Evolutionary conservation across 2,797 vertebrate genomes (phyloP).

Genomic region (Neoniphon sammara): DNA sequence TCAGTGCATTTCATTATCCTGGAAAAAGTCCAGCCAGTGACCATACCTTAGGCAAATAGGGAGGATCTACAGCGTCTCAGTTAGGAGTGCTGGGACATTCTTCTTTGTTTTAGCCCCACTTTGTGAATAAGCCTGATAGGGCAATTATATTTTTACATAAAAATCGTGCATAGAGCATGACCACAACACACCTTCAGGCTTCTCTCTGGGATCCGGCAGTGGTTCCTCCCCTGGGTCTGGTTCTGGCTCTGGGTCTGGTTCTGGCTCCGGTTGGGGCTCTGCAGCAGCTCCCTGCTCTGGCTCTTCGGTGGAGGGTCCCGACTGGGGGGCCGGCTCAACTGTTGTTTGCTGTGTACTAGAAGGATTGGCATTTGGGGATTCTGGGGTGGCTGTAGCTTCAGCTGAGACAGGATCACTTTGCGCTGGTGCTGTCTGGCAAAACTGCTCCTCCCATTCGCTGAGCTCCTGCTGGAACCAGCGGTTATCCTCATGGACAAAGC

Average conservation of each 20-base stretch:
- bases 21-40: too few species aligned
- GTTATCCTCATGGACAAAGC: constrained; percentile 92
- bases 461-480: constrained; percentile 93
- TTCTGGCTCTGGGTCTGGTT: constrained; percentile 14
- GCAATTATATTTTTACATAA: too few species aligned
- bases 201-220: constrained; percentile 17
- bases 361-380: constrained; percentile 33
- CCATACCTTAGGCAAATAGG: too few species aligned
- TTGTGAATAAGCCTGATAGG: too few species aligned
- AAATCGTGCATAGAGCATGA: too few species aligned
- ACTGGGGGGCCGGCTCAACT: constrained; percentile 65
- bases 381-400: constrained; percentile 20
- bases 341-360: constrained; percentile 49
- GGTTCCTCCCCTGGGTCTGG: constrained; percentile 37
- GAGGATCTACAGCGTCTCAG: too few species aligned
- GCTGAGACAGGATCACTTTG: constrained; percentile 78
- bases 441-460: constrained; percentile 93
- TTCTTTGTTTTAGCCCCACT: not conserved
- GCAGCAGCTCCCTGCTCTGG: constrained; percentile 44
- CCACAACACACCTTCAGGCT: constrained; percentile 64
- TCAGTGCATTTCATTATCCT: too few species aligned
- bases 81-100: too few species aligned
- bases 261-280: constrained; percentile 36
- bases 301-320: constrained; percentile 53
- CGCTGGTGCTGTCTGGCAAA: constrained; percentile 84